Evolutionary conservation across 1,140 invertebrate species (phyloP), one percentile per base, ranked within the genome.

Genomic region (Atta texana): DNA sequence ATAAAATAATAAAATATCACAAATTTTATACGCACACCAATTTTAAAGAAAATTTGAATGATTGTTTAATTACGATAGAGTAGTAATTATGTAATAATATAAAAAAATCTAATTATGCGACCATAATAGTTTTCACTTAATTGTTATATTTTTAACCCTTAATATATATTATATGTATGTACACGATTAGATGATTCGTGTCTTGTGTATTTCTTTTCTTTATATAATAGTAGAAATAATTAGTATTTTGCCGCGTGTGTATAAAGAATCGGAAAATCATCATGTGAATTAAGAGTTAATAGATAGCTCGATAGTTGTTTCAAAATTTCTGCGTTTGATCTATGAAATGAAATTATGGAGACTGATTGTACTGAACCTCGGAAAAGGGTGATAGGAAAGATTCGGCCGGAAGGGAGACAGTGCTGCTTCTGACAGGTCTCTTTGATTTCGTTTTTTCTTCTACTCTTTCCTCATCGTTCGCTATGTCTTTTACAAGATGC

Each of bases 371-470:
- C 18, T 6, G 55, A 74, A 91, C 89, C 87, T 91, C 89, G 4
- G 89, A 91, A 80, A 91, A 91, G 3, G 89, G 90, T 34, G 68
- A 86, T 44, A 91, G 90, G 63, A 88, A 91, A 24, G 91, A 90
- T 81, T 86, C 89, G 8, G 76, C 86, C 53, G 92, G 89, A 77
- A 93, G 90, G 31, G 92, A 91, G 21, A 86, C 92, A 0, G 92
- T 92, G 86, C 91, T 93, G 84, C 88, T 85, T 59, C 91, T 87
- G 88, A 82, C 87, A 39, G 89, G 89, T 80, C 89, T 88, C n/a
- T 69, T 78, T 18, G 31, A 18, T 77, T 81, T 86, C 44, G 66
- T 86, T 78, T 86, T 87, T 51, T 80, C 88, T 4, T 44, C 44
- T 18, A 0, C 28, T 55, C 7, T 16, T 69, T n/a, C 39, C 12